These are phyloP conservation scores for Cydia fagiglandana DNA, from an alignment of 1,140 invertebrate genomes.

Conservation along the genomic window DNA sequence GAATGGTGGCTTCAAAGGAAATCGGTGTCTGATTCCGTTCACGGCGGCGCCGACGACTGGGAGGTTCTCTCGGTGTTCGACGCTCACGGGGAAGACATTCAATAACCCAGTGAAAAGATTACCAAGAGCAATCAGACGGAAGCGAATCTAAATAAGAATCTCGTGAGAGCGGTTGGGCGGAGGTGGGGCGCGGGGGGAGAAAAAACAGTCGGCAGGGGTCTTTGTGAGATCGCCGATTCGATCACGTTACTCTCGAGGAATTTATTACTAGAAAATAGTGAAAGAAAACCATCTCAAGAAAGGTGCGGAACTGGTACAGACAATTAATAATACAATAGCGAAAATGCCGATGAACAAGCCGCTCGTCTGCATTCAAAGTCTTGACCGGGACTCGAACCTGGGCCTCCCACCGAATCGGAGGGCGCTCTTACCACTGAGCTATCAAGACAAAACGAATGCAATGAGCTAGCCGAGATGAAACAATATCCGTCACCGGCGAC, in stretches of 20 bases:
- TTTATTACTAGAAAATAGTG: conserved; percentile 47
- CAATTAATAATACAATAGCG: conserved; percentile 35
- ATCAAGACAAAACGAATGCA: conserved; percentile 76
- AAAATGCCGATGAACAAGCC: conserved; percentile 37
- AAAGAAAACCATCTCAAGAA: conserved; percentile 40
- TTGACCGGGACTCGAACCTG: conserved; percentile 79
- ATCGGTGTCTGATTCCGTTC: conserved; percentile 59
- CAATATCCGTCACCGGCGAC: conserved; percentile 29
- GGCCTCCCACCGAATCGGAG: conserved; percentile 64
- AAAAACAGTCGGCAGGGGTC: conserved; percentile 68
- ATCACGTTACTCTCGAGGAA: conserved; percentile 69
- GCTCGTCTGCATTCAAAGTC: conserved; percentile 61
- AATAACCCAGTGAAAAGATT: conserved; percentile 79
- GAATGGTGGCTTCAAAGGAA: conserved; percentile 60
- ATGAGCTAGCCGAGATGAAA: conserved; percentile 41
- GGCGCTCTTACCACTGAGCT: conserved; percentile 78
- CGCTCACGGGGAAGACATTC: conserved; percentile 76
- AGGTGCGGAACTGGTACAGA: conserved; percentile 49
- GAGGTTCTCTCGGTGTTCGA: conserved; percentile 60
- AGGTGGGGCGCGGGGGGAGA: conserved; percentile 56
- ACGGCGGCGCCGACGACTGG: conserved; percentile 47
- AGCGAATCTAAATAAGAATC: conserved; percentile 80
- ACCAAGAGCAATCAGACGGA: conserved; percentile 78
- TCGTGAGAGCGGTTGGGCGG: conserved; percentile 69
- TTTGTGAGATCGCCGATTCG: conserved; percentile 71